Base-by-base conservation (phyloP, 2,888 invertebrate genomes). In the Myopa testacea region DNA sequence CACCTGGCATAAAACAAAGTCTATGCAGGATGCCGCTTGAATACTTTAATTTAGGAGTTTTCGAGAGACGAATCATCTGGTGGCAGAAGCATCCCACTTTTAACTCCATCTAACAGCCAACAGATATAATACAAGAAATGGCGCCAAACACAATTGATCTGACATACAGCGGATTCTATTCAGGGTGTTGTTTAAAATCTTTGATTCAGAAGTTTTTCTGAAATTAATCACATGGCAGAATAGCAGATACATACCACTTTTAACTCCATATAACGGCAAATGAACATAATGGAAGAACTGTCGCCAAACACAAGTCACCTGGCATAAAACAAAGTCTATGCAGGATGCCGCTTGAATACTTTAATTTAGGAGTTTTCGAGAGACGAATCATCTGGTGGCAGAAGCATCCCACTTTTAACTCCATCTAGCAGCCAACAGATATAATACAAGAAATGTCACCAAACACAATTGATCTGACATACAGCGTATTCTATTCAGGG, bases 291-390 rank as follows among this genome's bases (percentile, higher is more conserved):
- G n/a, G n/a, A n/a, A n/a, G n/a, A n/a, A n/a, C n/a, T n/a, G n/a
- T n/a, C n/a, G n/a, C n/a, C n/a, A n/a, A n/a, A n/a, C 70, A 19
- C 26, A 63, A 83, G 82, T 83, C 83, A 80, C 82, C 84, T 84
- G 82, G 38, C 76, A 40, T 40, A 40, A 40, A 40, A 8, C 8
- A 40, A 40, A 40, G 40, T 40, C 40, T 40, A 40, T 40, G 4
- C 73, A 77, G 67, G 67, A 68, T 73, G 73, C 77, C 77, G 73
- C 67, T 77, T 50, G 73, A 50, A 72, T 73, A 55, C 68, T 38
- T 76, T 71, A 3, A 55, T 77, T 19, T 77, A 14, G 77, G 78
- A 78, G 78, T 63, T 26, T 68, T 78, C 81, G 81, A 82, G 81
- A 82, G 81, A 81, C 78, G 77, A 76, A 76, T 74, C 74, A 69